Percentiles rank a stretch among this genome's conserved stretches.
Evolutionary conservation across 2,888 invertebrate species (phyloP).

Genomic region (Drosophila maculinotata): DNA sequence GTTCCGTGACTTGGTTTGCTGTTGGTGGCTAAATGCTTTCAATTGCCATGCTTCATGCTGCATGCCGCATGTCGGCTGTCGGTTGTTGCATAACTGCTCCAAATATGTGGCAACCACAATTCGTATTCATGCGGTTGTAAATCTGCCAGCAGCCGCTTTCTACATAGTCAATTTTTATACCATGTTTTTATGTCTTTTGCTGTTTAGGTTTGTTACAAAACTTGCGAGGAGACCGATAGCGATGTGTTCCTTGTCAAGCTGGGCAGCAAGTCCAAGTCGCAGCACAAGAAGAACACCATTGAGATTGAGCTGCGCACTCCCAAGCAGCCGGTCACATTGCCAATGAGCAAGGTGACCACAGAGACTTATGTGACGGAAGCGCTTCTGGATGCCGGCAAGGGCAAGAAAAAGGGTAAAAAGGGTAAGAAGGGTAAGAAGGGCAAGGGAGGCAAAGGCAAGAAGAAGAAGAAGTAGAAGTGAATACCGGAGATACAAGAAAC

Average conservation of each 20-base stretch:
- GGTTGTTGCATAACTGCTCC: conserved; percentile 58
- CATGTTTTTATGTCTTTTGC: conserved; percentile 11
- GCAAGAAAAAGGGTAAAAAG: conserved; percentile 42
- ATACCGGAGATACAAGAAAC: neutral
- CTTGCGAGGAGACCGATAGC: conserved; percentile 88
- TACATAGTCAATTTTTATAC: conserved; percentile 18
- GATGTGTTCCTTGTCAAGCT: conserved; percentile 90
- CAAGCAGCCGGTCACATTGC: conserved; percentile 87
- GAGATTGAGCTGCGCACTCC: conserved; percentile 91
- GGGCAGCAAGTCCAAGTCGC: conserved; percentile 90
- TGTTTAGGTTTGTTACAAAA: conserved; percentile 84
- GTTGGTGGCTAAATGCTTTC: conserved; percentile 44
- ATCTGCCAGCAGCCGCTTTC: conserved; percentile 36
- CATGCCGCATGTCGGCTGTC: conserved; percentile 5
- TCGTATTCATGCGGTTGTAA: conserved; percentile 13
- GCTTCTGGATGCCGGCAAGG: conserved; percentile 65
- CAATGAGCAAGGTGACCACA: conserved; percentile 88
- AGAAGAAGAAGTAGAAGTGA: conserved; percentile 23
- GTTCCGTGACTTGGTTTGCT: conserved; percentile 50
- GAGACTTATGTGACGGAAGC: conserved; percentile 89
- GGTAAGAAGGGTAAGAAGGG: conserved; percentile 34
- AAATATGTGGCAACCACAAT: conserved; percentile 57
- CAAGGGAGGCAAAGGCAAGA: conserved; percentile 34
- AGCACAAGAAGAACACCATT: conserved; percentile 88
- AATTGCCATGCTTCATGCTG: conserved; percentile 33